Percentiles rank a stretch among this genome's conserved stretches.
These are phyloP conservation scores for Lepidurus packardi DNA, from an alignment of 1,140 invertebrate species.

Conservation along the genomic window DNA sequence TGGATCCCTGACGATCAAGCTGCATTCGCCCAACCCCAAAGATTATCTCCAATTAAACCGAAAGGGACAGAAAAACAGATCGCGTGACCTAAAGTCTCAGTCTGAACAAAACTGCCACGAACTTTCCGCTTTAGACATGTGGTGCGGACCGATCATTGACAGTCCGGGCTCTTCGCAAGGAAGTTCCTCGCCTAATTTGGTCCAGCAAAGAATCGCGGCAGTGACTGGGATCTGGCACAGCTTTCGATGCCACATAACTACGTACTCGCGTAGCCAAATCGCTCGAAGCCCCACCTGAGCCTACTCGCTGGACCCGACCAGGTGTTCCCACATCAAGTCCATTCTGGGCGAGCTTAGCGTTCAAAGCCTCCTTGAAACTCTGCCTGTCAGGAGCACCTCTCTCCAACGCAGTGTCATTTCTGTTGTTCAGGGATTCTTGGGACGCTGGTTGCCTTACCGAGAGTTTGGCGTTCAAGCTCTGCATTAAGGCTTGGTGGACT, in stretches of 20 bases:
- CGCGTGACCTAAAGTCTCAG: background rate
- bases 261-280: constrained; percentile 55
- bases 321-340: background rate
- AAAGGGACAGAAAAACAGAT: constrained; percentile 3
- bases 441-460: background rate
- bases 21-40: constrained; percentile 25
- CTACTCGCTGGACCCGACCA: background rate
- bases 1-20: constrained; percentile 23
- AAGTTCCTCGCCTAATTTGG: constrained; percentile 78
- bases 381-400: background rate
- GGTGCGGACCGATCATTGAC: constrained; percentile 63
- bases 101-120: background rate
- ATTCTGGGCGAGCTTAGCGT: background rate
- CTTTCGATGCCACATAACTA: constrained; percentile 55
- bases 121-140: constrained; percentile 20
- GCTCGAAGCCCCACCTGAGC: background rate
- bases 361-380: constrained; percentile 30
- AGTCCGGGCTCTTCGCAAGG: constrained; percentile 60
- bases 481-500: constrained; percentile 31
- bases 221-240: constrained; percentile 47
- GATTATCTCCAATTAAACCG: constrained; percentile 8
- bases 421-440: background rate
- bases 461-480: constrained; percentile 31
- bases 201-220: constrained; percentile 72
- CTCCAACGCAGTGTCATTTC: background rate